Evolutionary conservation across 2,888 invertebrate species (phyloP), one percentile per base, ranked within the genome.

Genomic region (Teleogryllus oceanicus): DNA sequence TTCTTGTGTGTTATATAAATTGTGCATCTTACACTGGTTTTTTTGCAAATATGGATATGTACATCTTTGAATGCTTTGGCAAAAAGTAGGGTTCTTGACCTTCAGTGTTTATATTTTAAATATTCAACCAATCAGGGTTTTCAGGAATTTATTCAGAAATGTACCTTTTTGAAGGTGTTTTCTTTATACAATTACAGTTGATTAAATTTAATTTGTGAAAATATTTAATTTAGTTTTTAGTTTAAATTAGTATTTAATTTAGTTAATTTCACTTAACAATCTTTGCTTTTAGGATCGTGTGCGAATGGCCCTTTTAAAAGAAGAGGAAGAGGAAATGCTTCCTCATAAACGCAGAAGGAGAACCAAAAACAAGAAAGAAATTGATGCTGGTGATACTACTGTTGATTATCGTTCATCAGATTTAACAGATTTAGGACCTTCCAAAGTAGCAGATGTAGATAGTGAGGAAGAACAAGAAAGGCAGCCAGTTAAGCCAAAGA

Each of bases 311-410:
- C 87, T 96, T 18, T 89, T 90, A 78, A 89, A 89, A 79, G 93
- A 93, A 84, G 92, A 92, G 84, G 92, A 93, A 83, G 95, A 95
- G 84, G 93, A 93, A 76, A 89, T 90, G 78, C 87, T 91, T 49
- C 93, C 93, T 0, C 92, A 93, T 84, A 91, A 90, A 83, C 87
- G 93, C 81, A 91, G 90, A 87, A 85, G 90, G 79, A 90, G 89
- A 86, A 85, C 85, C 74, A 85, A 85, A 79, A 86, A 88, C 11
- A 84, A 85, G 20, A 87, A 87, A 86, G 74, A 85, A 85, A 82
- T 81, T 81, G 85, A 76, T 86, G 2, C 50, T 24, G 77, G 77
- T 18, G 77, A 77, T 49, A 20, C 20, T 4, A 77, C 37, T n/a
- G 13, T 49, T 10, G n/a, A 49, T n/a, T 77, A 49, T 49, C n/a